Evolutionary conservation across 2,888 invertebrate genomes (phyloP).

Genomic region (Drosophila vallismaia): DNA sequence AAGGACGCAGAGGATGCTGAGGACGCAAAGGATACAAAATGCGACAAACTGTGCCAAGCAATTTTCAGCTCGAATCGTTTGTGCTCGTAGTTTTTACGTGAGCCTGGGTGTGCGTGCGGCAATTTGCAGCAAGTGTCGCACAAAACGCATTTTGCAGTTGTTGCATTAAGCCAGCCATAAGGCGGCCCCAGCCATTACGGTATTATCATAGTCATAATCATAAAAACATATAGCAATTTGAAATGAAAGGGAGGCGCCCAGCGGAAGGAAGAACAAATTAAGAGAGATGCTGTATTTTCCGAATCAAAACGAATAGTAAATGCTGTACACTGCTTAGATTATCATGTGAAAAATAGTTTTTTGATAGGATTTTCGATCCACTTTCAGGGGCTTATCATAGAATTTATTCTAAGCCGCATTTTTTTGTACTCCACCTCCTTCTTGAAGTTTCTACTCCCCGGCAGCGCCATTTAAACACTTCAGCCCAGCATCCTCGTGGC

Average conservation of each 20-base stretch:
- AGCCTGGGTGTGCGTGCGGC: conserved; percentile 14
- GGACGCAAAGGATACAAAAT: conserved; percentile 32
- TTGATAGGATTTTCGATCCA: conserved; percentile 7
- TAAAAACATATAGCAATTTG: conserved; percentile 57
- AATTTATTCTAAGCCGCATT: conserved; percentile 7
- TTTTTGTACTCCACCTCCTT: not conserved
- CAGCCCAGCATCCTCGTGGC: conserved; percentile 29
- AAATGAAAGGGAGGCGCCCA: not conserved
- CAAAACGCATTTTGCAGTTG: conserved; percentile 75
- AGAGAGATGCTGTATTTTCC: conserved; percentile 10
- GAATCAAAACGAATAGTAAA: not conserved
- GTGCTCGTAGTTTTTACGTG: conserved; percentile 32
- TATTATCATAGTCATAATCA: conserved; percentile 75
- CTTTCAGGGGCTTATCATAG: not conserved
- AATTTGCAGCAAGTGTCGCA: conserved; percentile 73
- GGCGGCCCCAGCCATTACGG: conserved; percentile 49
- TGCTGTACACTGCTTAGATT: not conserved
- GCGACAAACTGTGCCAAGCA: conserved; percentile 74
- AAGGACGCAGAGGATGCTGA: conserved; percentile 13
- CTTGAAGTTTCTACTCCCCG: conserved; percentile 24
- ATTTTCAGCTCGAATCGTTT: conserved; percentile 76
- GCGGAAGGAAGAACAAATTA: conserved; percentile 35
- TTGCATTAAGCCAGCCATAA: conserved; percentile 58
- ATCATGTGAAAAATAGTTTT: not conserved
- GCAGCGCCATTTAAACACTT: conserved; percentile 48